Percentiles rank a stretch among this genome's conserved stretches.
phyloP scores from a whole-genome alignment of 2,888 invertebrate genomes.

The Venusia cambrica region DNA sequence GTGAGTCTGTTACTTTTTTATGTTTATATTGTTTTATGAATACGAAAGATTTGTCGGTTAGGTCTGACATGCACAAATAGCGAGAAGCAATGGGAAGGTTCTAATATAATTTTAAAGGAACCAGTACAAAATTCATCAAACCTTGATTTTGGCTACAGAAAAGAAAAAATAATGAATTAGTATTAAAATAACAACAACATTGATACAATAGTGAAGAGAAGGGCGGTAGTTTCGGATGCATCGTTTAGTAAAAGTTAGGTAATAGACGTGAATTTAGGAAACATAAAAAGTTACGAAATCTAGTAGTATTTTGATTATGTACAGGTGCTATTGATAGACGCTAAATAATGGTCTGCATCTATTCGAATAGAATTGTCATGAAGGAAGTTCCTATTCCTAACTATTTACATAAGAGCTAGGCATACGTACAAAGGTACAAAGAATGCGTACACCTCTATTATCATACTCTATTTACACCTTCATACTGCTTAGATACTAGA shows the following conservation, averaged over 20 bases:
- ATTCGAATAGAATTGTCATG: conserved; percentile 33
- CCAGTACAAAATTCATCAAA: conserved; percentile 25
- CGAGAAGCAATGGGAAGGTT: conserved; percentile 31
- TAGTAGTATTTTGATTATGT: conserved; percentile 38
- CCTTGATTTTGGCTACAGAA: conserved; percentile 39
- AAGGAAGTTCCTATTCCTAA: conserved; percentile 37
- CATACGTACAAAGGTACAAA: no score
- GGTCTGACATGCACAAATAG: conserved; percentile 30
- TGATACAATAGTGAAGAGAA: conserved; percentile 80
- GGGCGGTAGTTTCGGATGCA: conserved; percentile 77
- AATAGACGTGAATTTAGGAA: conserved; percentile 37
- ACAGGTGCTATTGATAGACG: conserved; percentile 53
- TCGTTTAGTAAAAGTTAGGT: conserved; percentile 54
- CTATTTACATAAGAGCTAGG: conserved; percentile 34
- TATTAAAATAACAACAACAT: conserved; percentile 62
- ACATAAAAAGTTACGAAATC: conserved; percentile 41
- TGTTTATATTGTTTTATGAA: neutral
- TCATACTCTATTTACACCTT: conserved; percentile 23
- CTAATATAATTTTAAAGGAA: conserved; percentile 19
- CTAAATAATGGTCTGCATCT: conserved; percentile 55
- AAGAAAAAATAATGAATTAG: conserved; percentile 33
- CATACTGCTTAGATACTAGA: no score
- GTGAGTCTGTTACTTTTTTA: no score
- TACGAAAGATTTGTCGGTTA: conserved; percentile 11
- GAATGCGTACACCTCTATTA: no score